phyloP scores from a whole-genome alignment of 2,113 vertebrate species.

The Petrocephalus microphthalmus region DNA sequence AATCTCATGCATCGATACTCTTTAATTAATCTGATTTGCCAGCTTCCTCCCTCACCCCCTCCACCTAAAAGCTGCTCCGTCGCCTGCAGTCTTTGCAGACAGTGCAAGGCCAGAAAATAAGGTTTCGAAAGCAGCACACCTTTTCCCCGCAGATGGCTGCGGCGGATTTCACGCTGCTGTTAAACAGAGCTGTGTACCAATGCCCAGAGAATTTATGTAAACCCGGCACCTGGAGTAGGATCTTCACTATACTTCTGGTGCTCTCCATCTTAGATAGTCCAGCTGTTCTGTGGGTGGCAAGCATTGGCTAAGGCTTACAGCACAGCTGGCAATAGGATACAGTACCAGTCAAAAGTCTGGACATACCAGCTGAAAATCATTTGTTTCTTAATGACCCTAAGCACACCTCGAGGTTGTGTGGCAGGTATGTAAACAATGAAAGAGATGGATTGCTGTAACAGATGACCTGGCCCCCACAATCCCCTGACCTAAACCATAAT shows the following conservation, averaged over 20 bases:
- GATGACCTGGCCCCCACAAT: no score
- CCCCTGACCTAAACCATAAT: background rate
- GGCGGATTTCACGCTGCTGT: background rate
- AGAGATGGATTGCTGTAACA: no score
- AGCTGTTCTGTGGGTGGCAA: background rate
- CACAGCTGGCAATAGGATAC: background rate
- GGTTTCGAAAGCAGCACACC: background rate
- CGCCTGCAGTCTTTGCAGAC: background rate
- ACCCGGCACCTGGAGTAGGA: background rate
- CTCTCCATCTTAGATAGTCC: background rate
- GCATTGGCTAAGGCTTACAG: background rate
- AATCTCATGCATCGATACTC: slow-evolving; percentile 67
- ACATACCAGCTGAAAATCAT: background rate
- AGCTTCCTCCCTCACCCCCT: slow-evolving; percentile 35
- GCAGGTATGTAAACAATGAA: background rate
- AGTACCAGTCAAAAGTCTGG: background rate
- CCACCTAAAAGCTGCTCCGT: background rate
- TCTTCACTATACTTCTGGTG: background rate
- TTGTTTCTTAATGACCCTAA: background rate
- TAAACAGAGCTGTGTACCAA: background rate
- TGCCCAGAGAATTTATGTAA: background rate
- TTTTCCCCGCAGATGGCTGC: background rate
- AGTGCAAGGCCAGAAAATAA: background rate
- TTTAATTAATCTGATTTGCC: slow-evolving; percentile 69
- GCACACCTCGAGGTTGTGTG: background rate